Evolutionary conservation across 2,113 vertebrate species (phyloP).

Genomic region (Prunella fulvescens): DNA sequence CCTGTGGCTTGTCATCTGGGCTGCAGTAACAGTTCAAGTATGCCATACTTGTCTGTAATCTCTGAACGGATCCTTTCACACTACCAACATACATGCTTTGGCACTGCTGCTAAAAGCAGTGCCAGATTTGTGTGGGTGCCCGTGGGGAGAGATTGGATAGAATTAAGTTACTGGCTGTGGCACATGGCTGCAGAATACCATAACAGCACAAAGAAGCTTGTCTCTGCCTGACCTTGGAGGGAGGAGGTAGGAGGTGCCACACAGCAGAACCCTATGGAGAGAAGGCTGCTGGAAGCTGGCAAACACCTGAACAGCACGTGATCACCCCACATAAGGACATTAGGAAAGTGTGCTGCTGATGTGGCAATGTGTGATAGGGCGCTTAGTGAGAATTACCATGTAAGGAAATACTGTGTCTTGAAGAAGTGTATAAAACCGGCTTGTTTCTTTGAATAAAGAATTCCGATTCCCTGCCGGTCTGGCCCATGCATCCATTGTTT

Average conservation of each 20-base stretch:
- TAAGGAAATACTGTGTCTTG: not conserved
- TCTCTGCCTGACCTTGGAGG: not conserved
- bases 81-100: not conserved
- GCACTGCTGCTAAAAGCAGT: not conserved
- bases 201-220: not conserved
- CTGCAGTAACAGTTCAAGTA: not conserved
- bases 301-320: too few species aligned
- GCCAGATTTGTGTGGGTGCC: not conserved
- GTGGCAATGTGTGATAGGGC: too few species aligned
- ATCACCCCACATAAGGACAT: too few species aligned
- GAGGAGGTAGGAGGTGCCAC: not conserved
- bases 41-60: not conserved
- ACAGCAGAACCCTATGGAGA: not conserved
- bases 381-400: not conserved
- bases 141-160: not conserved
- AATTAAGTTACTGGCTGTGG: not conserved
- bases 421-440: not conserved
- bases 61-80: not conserved
- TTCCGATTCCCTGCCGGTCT: not conserved
- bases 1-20: not conserved
- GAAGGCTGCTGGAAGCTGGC: not conserved
- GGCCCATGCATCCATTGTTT: accelerated
- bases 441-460: not conserved
- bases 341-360: not conserved
- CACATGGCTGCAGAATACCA: not conserved